phyloP scores from a whole-genome alignment of 2,797 vertebrate species.

The Hemibagrus guttatus region DNA sequence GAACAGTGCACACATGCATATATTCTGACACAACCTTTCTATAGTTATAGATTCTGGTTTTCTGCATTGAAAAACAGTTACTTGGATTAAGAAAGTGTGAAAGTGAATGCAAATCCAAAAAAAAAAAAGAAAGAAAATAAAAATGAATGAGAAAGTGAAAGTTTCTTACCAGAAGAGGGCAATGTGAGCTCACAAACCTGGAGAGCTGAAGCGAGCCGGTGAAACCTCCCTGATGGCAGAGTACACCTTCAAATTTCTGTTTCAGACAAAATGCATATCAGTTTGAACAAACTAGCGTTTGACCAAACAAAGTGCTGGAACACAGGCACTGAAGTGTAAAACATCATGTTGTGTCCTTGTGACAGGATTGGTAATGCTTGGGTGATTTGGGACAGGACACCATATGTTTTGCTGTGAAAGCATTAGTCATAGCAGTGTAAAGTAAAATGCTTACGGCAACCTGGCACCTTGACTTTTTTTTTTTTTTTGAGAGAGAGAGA shows the following conservation, averaged over 20 bases:
- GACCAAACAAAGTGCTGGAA: slow-evolving; percentile 12
- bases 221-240: neutral
- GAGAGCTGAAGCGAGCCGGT: no score
- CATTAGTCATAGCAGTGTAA: slow-evolving; percentile 21
- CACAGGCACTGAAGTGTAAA: slow-evolving; percentile 24
- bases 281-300: neutral
- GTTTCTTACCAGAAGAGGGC: slow-evolving; percentile 64
- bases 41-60: neutral
- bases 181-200: slow-evolving; percentile 50
- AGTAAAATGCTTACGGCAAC: neutral
- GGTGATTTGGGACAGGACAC: slow-evolving; percentile 28
- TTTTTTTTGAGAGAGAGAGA: neutral
- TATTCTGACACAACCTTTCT: neutral
- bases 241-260: neutral
- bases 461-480: neutral
- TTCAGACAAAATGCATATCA: neutral
- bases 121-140: slow-evolving; percentile 20
- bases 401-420: slow-evolving; percentile 24
- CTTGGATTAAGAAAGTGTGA: neutral
- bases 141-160: neutral
- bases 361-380: slow-evolving; percentile 26
- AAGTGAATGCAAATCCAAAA: neutral
- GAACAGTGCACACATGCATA: neutral
- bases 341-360: slow-evolving; percentile 10
- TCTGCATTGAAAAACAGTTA: neutral